phyloP scores from a whole-genome alignment of 2,113 vertebrate species.

The Gallinago undulata region DNA sequence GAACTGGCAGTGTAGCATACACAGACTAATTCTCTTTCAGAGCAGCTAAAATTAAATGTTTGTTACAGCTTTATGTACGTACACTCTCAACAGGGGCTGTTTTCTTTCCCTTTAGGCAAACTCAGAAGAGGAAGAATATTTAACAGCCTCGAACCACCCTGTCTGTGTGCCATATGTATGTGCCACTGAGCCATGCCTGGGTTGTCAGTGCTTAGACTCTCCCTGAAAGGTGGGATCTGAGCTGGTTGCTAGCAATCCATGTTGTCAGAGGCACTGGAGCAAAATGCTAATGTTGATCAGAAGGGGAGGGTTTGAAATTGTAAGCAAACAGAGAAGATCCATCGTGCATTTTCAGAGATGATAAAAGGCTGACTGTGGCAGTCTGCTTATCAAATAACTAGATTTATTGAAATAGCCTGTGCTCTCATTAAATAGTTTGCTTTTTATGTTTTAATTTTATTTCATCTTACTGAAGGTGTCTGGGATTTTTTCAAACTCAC shows the following conservation, averaged over 20 bases:
- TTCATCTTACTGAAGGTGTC: constrained; percentile 25
- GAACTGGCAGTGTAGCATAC: background rate
- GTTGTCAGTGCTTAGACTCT: background rate
- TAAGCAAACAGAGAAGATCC: constrained; percentile 34
- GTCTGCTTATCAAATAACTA: constrained; percentile 64
- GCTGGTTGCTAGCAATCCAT: background rate
- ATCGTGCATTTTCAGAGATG: background rate
- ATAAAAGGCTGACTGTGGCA: constrained; percentile 29
- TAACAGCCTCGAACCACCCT: background rate
- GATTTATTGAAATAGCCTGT: constrained; percentile 46
- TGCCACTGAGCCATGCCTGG: background rate
- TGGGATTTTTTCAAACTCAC: background rate
- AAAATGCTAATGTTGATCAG: constrained; percentile 32
- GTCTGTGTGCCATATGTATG: background rate
- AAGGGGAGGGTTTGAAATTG: constrained; percentile 13
- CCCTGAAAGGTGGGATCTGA: background rate
- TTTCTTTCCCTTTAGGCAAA: constrained; percentile 8
- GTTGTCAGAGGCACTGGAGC: background rate
- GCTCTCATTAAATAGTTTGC: constrained; percentile 29
- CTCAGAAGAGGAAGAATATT: background rate
- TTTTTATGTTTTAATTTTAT: constrained; percentile 44
- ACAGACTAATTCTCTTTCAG: background rate
- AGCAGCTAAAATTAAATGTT: constrained; percentile 34
- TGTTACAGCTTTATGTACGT: background rate
- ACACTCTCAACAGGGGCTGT: background rate